Conservation (phyloP, 2,113 vertebrate species). For the Peromyscus maniculatus region DNA sequence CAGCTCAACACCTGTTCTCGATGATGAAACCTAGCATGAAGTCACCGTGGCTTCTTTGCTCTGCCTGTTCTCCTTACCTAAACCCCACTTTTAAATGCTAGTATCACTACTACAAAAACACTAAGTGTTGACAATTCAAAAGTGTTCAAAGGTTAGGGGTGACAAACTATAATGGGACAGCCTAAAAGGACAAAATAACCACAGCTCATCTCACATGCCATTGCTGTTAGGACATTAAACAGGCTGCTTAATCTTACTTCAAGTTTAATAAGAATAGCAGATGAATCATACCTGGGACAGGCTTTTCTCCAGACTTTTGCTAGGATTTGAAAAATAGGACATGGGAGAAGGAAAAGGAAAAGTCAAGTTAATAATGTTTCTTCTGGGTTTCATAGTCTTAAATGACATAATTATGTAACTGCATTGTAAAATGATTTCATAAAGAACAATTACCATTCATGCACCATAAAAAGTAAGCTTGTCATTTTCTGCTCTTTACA, state of each 20-base stretch:
- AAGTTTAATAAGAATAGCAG: slow-evolving; percentile 56
- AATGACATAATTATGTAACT: slow-evolving; percentile 40
- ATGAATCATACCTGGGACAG: slow-evolving; percentile 93
- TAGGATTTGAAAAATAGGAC: slow-evolving; percentile 79
- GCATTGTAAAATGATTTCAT: slow-evolving; percentile 51
- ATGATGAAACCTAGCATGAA: not conserved
- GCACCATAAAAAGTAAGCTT: slow-evolving; percentile 28
- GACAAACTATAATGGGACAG: slow-evolving; percentile 16
- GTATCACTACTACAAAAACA: slow-evolving; percentile 16
- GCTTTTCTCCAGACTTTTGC: slow-evolving; percentile 98
- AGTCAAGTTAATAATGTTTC: slow-evolving; percentile 18
- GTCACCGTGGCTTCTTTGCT: not conserved
- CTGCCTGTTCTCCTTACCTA: not conserved
- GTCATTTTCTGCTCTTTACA: slow-evolving; percentile 36
- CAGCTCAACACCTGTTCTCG: not conserved
- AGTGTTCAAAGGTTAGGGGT: slow-evolving; percentile 23
- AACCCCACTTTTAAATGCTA: slow-evolving; percentile 41
- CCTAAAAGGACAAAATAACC: slow-evolving; percentile 39
- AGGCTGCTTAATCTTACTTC: slow-evolving; percentile 33
- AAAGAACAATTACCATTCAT: slow-evolving; percentile 21
- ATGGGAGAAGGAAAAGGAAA: not conserved
- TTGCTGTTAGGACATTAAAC: not conserved
- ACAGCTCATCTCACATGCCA: not conserved
- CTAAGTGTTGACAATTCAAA: not conserved
- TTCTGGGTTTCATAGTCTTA: slow-evolving; percentile 53